Base-by-base conservation (phyloP, 2,113 vertebrate genomes). In the Hippocampus mohnikei region DNA sequence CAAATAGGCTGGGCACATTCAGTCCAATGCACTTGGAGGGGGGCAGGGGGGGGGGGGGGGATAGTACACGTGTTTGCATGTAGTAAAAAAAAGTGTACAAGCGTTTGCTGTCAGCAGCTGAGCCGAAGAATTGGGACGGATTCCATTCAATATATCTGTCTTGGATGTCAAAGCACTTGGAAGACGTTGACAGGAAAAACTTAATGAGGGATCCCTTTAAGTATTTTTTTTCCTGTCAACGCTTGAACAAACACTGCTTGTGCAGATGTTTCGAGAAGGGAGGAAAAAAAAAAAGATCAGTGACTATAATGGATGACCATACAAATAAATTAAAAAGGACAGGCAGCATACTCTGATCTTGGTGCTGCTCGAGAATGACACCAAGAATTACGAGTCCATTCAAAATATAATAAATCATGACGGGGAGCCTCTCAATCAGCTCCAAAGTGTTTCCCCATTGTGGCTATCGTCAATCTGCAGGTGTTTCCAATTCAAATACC, bases 401-500 rank as follows among this genome's bases (percentile, higher is more conserved):
- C 13, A 18, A 18, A n/a, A 18, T 67, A 65, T 16, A 23, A 25
- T 67, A 69, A 46, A 74, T 79, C 80, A 81, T 69, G 29, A 27
- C 15, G 21, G 67, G 69, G 72, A 79, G 65, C 72, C 77, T 73
- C 67, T 66, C 1, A 46, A 78, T 77, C 77, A 74, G 76, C 76
- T 78, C 80, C 63, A 71, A 46, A 80, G 76, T 67, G 77, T 82
- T 75, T 69, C 84, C 78, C 44, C 21, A 66, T 18, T 65, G 42
- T 73, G 67, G 74, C 76, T 42, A 62, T 78, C 60, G 80, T 85
- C 79, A 77, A 71, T 42, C 78, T 55, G 69, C 53, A 85, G 82
- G 82, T 89, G 89, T 79, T 87, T 90, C 85, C 85, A 85, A 89
- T 90, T 91, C 88, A 88, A 91, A 89, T 90, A 87, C 87, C 81